Conservation (phyloP, 1,140 invertebrate species). For the Caenorhabditis remanei region DNA sequence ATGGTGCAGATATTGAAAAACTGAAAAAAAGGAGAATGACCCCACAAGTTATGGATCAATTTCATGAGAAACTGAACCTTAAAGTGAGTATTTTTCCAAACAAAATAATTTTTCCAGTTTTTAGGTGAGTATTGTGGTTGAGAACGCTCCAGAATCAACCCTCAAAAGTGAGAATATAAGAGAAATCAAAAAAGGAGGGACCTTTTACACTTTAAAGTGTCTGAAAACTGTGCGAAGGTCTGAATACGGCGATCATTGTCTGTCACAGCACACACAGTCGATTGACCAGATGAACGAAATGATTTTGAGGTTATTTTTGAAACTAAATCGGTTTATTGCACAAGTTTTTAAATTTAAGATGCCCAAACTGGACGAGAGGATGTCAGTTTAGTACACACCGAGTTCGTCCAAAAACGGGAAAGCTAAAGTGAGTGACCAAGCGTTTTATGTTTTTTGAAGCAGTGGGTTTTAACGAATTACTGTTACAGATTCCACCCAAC, state of each 20-base stretch:
- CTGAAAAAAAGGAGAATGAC: conserved; percentile 41
- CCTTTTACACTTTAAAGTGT: conserved; percentile 16
- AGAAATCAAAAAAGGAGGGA: conserved; percentile 45
- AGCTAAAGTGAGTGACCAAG: neutral
- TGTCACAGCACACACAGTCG: neutral
- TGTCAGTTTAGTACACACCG: neutral
- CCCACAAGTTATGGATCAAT: conserved; percentile 4
- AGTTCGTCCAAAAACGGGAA: neutral
- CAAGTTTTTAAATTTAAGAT: neutral
- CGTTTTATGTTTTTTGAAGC: too few species aligned
- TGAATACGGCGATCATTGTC: neutral
- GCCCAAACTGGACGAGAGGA: conserved; percentile 25
- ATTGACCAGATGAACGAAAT: conserved; percentile 27
- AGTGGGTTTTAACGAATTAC: too few species aligned
- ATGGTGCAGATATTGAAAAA: conserved; percentile 32
- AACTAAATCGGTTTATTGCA: neutral
- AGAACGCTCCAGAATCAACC: neutral
- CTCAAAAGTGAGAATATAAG: conserved; percentile 20
- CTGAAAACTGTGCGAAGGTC: conserved; percentile 1
- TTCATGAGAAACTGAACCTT: conserved; percentile 14
- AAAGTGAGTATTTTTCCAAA: neutral
- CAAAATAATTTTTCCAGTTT: neutral
- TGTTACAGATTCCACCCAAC: neutral
- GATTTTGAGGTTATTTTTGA: neutral
- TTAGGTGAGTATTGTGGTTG: conserved; percentile 1